Conservation (phyloP, 2,797 vertebrate genomes). For the Moxostoma hubbsi region DNA sequence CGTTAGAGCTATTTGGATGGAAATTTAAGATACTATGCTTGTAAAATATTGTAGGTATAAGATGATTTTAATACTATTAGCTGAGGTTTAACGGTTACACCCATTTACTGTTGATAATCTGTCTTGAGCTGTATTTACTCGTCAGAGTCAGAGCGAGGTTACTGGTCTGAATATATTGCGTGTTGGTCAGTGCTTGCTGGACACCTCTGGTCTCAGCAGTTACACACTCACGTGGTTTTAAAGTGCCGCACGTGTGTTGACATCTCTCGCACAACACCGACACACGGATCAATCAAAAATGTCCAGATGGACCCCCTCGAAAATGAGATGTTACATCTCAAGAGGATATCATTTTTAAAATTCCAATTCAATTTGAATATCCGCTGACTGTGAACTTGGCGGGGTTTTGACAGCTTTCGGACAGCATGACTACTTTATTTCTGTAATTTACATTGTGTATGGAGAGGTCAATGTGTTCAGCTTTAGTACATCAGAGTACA, state of each 20-base stretch:
- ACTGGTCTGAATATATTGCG: background rate
- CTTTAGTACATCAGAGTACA: background rate
- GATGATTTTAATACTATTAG: background rate
- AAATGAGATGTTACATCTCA: no score
- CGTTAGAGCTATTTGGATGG: background rate
- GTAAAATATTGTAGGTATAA: background rate
- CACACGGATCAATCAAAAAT: background rate
- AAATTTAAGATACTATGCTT: background rate
- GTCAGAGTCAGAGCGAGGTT: background rate
- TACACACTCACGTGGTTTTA: slow-evolving; percentile 26
- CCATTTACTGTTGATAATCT: background rate
- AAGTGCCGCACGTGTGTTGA: slow-evolving; percentile 9
- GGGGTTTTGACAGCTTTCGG: background rate
- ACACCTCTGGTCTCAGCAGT: slow-evolving; percentile 8
- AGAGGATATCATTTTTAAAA: no score
- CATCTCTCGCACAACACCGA: background rate
- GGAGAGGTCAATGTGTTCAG: no score
- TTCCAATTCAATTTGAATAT: background rate
- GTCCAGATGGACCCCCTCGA: background rate
- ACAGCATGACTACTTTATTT: background rate
- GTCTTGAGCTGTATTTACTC: background rate
- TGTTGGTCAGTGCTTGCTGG: background rate
- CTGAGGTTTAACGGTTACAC: background rate
- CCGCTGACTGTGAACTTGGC: slow-evolving; percentile 1
- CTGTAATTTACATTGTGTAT: no score